Base-by-base conservation (phyloP, 1,140 invertebrate genomes). In the Drosophila kepulauana region DNA sequence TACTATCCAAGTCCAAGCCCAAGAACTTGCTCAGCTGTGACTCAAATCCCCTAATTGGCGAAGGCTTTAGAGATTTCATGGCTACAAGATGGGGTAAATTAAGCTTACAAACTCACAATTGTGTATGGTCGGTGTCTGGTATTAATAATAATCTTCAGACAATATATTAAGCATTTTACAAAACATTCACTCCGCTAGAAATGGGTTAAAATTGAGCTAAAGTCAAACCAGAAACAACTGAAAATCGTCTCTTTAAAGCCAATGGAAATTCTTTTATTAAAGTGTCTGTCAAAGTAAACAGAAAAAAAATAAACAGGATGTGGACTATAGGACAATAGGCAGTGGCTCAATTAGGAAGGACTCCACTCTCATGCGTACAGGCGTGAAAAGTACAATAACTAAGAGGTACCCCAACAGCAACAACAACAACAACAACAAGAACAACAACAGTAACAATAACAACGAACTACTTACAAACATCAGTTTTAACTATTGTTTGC, bases 401-500 rank as follows among this genome's bases (percentile, higher is more conserved):
- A 72, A 74, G 66, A 74, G 51, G 46, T 25, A 35, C 45, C 51
- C 59, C 58, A 59, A 38, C 59, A 71, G 38, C 61, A 76, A 33
- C 61, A 73, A 57, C 43, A 67, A 13, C 20, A 76, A 58, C 41
- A 76, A 58, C 48, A 63, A 57, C 43, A 67, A 13, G 3, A 20
- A 20, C 20, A 76, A 58, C 48, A 63, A n/a, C 46, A 58, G 7
- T 25, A 43, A 64, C 30, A 63, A 65, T 15, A 61, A 52, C 59
- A 74, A 64, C 43, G 65, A 76, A 78, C 80, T 84, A 78, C 85
- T 88, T 85, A 81, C 67, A 80, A 88, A 88, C 85, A 88, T 84
- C 86, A 88, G 86, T 88, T 88, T 88, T 88, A 89, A 88, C 84
- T 88, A 89, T 88, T 88, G 85, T 88, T 88, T 88, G 81, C 85